Evolutionary conservation across 2,888 invertebrate species (phyloP), one percentile per base, ranked within the genome.

Genomic region (Patella caerulea): DNA sequence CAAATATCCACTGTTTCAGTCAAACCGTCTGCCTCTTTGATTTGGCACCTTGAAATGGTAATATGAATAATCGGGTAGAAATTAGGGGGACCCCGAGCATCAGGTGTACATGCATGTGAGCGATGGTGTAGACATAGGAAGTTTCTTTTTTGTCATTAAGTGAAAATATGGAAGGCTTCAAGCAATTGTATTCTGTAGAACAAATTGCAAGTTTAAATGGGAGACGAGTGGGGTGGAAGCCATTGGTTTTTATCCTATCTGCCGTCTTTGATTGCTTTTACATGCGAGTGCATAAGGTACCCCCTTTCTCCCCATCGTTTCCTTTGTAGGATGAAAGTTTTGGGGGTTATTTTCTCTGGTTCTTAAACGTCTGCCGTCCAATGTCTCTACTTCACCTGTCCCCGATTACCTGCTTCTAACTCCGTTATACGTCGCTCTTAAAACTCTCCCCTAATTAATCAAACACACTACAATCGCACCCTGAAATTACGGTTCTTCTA

Each of bases 361-460:
- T 24, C 17, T 65, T 24, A 65, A 65, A 19, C 65, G 19, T 65
- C 65, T 24, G 65, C 65, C 65, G 24, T 65, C 65, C 19, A 65
- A 65, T 65, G 65, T 65, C 24, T 65, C 24, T 65, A 65, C 24
- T 24, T 65, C 65, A 65, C 65, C 65, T 65, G 65, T 24, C 65
- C 65, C 19, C 65, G 65, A 24, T 24, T 65, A 24, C 24, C 65
- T 65, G 19, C 24, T 24, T 24, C 65, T 24, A 65, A 65, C 65
- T 65, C 24, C 65, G 65, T 24, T 65, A 24, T 65, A 24, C 65
- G 14, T 65, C 24, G 24, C 65, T 24, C 65, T 65, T 65, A 24
- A 24, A 65, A 65, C 24, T 65, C 65, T 65, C 24, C 65, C 65
- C 65, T 65, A 65, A 65, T 65, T 65, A 65, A 65, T 65, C 65